These are phyloP conservation scores for Dendrocopos noguchii DNA, from an alignment of 2,113 vertebrate species.

Conservation along the genomic window DNA sequence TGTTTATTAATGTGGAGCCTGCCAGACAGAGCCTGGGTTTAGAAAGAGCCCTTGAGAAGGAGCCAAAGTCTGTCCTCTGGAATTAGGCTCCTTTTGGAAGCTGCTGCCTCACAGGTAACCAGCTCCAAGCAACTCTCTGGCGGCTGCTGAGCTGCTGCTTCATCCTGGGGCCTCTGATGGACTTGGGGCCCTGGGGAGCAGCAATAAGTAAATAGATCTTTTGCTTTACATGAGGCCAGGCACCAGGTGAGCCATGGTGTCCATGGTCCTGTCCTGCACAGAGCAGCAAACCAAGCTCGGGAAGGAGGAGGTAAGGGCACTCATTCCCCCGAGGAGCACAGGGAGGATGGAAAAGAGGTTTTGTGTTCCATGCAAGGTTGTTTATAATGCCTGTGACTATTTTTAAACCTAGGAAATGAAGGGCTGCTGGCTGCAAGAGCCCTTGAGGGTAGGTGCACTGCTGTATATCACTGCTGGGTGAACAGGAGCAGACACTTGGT, in stretches of 20 bases:
- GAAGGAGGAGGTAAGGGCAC: background rate
- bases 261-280: background rate
- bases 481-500: background rate
- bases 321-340: background rate
- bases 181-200: background rate
- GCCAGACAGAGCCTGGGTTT: background rate
- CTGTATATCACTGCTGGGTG: background rate
- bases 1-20: background rate
- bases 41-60: slow-evolving; percentile 8
- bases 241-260: background rate
- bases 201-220: background rate
- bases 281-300: background rate
- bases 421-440: slow-evolving; percentile 2
- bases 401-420: slow-evolving; percentile 44
- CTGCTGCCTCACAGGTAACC: background rate
- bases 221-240: background rate
- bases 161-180: background rate
- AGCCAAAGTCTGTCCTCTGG: background rate
- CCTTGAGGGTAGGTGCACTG: background rate
- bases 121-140: background rate
- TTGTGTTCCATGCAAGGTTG: background rate
- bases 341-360: background rate
- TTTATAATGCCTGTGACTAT: slow-evolving; percentile 32
- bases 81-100: background rate
- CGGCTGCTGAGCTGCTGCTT: slow-evolving; percentile 11